Evolutionary conservation across 1,140 invertebrate species (phyloP).

Genomic region (Diuraphis noxia): DNA sequence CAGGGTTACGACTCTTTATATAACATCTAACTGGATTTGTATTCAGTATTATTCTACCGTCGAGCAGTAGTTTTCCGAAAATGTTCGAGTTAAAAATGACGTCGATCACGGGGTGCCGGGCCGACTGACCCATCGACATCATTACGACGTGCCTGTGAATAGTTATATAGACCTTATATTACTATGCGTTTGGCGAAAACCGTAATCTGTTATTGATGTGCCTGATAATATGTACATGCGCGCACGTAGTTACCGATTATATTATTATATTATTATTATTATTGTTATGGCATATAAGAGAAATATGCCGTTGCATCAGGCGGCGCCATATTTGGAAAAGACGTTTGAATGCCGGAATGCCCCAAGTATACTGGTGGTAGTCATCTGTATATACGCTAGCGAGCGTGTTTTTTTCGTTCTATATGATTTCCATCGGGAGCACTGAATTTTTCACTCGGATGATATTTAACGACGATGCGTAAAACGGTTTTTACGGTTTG

Average conservation of each 20-base stretch:
- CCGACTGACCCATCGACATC: neutral
- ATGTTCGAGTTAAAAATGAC: neutral
- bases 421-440: neutral
- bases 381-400: neutral
- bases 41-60: neutral
- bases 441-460: neutral
- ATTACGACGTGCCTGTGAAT: neutral
- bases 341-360: constrained; percentile 33
- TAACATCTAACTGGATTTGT: too few relatives aligned
- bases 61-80: neutral
- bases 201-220: neutral
- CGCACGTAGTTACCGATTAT: constrained; percentile 10
- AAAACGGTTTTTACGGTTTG: constrained; percentile 5
- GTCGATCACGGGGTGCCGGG: neutral
- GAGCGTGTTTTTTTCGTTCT: neutral
- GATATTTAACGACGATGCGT: neutral
- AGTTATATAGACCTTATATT: too few relatives aligned
- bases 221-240: too few relatives aligned
- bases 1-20: neutral
- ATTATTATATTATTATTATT: constrained; percentile 12
- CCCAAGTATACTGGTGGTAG: neutral
- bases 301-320: constrained; percentile 20
- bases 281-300: neutral
- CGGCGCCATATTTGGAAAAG: constrained; percentile 47
- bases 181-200: neutral